Evolutionary conservation across 2,888 invertebrate species (phyloP), one percentile per base, ranked within the genome.

Genomic region (Tachina lurida): DNA sequence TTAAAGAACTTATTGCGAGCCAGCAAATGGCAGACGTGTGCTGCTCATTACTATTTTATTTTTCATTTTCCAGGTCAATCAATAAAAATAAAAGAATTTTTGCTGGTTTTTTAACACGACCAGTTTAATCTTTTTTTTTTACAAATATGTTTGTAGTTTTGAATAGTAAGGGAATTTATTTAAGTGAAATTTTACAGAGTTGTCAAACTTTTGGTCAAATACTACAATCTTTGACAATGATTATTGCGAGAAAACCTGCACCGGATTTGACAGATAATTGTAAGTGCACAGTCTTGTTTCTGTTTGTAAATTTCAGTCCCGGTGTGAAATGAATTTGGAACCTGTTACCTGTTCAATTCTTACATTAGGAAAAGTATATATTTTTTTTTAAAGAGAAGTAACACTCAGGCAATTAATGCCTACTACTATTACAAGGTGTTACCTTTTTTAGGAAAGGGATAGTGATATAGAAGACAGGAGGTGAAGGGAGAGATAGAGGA

Each of bases 41-140:
- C 60, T 79, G 75, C 77, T 81, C 54, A 68, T 47, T 80, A 71
- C 52, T 68, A 15, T 45, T 65, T 76, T 62, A 45, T 65, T 58
- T 84, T 70, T 49, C 74, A 87, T 89, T 91, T 91, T 89, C 65
- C 89, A 91, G 91, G 91, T 91, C 91, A 91, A 91, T 91, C 91
- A 90, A 91, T 91, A 91, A 88, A 83, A 71, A 80, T 68, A 58
- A 70, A 63, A 31, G 41, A 65, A 62, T 80, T 65, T 22, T 67
- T 54, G 12, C 62, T 58, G 39, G 17, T 60, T 56, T 60, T 56
- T 80, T 65, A 41, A 47, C 19, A 60, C 60, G 31, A 31, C 31
- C 7, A 31, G 31, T 31, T 81, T 74, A 52, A 80, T 71, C 73
- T 77, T 68, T 22, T 17, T 49, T 49, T 49, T 49, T 49, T 5